Conservation (phyloP, 2,888 invertebrate genomes). For the Petrophora chlorosata region DNA sequence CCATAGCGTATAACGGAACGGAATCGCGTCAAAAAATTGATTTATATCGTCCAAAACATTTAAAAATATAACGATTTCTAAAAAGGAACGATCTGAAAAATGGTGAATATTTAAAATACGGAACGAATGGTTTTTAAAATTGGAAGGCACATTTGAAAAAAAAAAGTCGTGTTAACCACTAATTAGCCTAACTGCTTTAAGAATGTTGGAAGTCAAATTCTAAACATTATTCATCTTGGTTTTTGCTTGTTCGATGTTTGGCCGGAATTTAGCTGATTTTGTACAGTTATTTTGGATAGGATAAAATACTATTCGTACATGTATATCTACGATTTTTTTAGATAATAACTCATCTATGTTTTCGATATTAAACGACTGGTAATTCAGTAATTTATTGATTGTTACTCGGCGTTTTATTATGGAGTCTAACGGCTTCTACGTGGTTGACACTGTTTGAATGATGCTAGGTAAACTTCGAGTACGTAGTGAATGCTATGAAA, state of each 20-base stretch:
- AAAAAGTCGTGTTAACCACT: slow-evolving; percentile 60
- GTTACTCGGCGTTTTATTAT: no score
- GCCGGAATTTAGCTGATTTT: slow-evolving; percentile 19
- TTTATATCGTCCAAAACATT: slow-evolving; percentile 65
- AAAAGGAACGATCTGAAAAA: slow-evolving; percentile 44
- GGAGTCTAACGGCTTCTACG: no score
- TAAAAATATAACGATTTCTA: slow-evolving; percentile 43
- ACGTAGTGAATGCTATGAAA: no score
- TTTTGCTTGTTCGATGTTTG: slow-evolving; percentile 28
- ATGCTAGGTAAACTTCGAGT: no score
- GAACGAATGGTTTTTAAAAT: slow-evolving; percentile 38
- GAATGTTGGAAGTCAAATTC: slow-evolving; percentile 25
- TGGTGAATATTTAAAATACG: slow-evolving; percentile 32
- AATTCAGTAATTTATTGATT: no score
- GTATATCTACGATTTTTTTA: background rate
- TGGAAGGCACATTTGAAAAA: slow-evolving; percentile 40
- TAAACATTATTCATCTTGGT: slow-evolving; percentile 25
- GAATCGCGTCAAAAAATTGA: slow-evolving; percentile 74
- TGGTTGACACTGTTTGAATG: no score
- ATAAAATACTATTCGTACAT: background rate
- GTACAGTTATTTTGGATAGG: slow-evolving; percentile 16
- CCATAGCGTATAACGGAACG: slow-evolving; percentile 66
- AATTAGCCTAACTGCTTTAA: slow-evolving; percentile 72
- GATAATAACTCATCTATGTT: background rate
- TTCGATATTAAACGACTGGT: no score